Percentiles rank a stretch among this genome's conserved stretches.
These are phyloP conservation scores for Coregonus ussuriensis DNA, from an alignment of 2,797 vertebrate species.

Conservation along the genomic window DNA sequence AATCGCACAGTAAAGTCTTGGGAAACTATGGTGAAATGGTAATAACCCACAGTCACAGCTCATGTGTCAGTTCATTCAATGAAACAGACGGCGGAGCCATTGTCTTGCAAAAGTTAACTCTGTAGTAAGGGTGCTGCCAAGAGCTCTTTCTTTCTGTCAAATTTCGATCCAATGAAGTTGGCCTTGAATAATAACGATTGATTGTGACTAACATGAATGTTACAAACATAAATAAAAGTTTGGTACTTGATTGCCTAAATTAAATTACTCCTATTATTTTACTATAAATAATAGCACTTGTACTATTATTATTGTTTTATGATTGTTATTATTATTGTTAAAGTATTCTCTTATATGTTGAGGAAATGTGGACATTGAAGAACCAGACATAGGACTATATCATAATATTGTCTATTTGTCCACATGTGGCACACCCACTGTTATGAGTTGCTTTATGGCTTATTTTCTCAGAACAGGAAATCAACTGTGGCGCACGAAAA, in stretches of 20 bases:
- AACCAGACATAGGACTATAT: constrained; percentile 48
- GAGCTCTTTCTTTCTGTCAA: background rate
- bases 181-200: background rate
- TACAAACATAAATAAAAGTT: background rate
- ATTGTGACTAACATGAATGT: background rate
- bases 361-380: background rate
- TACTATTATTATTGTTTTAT: too few relatives aligned
- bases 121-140: too few relatives aligned
- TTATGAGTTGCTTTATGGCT: constrained; percentile 21
- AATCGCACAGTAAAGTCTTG: background rate
- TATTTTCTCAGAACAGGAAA: constrained; percentile 33
- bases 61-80: constrained; percentile 33
- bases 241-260: background rate
- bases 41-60: too few relatives aligned
- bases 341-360: background rate
- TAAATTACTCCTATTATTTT: background rate
- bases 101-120: constrained; percentile 45
- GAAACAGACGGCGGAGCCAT: constrained; percentile 72
- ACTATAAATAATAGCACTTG: background rate
- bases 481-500: constrained; percentile 49
- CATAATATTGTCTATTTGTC: background rate
- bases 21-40: background rate
- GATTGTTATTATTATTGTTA: background rate
- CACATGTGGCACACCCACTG: constrained; percentile 44
- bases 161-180: background rate